A percentile compares a stretch with the other conserved stretches of the same genome.
Evolutionary conservation across 2,888 invertebrate species (phyloP).

Genomic region (Rhagonycha fulva): DNA sequence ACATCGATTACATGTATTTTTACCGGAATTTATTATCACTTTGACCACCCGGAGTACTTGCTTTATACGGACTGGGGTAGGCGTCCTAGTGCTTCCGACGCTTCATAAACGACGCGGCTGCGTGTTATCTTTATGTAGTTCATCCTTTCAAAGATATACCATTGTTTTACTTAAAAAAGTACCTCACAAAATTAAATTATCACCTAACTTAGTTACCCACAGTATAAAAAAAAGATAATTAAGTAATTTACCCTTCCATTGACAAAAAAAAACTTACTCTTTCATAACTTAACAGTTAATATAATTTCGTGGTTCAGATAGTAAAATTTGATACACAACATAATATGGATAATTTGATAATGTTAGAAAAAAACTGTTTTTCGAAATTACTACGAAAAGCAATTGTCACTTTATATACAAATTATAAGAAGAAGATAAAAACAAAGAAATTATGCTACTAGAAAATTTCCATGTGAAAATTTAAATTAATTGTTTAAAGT

Average conservation of each 20-base stretch:
- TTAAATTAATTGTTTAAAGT: not conserved
- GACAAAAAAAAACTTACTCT: not conserved
- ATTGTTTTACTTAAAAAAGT: constrained; percentile 7
- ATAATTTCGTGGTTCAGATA: not conserved
- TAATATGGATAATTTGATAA: too few relatives aligned
- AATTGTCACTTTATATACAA: too few relatives aligned
- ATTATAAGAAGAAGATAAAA: too few relatives aligned
- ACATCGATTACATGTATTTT: constrained; percentile 16
- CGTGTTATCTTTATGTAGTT: constrained; percentile 29
- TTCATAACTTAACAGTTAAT: not conserved
- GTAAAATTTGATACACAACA: not conserved
- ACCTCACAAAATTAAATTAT: not conserved
- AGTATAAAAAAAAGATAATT: not conserved
- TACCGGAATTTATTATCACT: constrained; percentile 12
- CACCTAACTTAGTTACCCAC: not conserved
- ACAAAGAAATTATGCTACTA: too few relatives aligned
- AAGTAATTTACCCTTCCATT: not conserved
- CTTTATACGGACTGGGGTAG: constrained; percentile 33
- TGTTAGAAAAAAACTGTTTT: too few relatives aligned
- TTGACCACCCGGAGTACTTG: constrained; percentile 26
- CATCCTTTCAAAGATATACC: constrained; percentile 20
- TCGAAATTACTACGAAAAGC: too few relatives aligned
- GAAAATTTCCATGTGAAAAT: not conserved
- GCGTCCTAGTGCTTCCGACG: constrained; percentile 31
- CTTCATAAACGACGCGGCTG: constrained; percentile 33